Base-by-base conservation (phyloP, 2,113 vertebrate genomes). In the Equus przewalskii region DNA sequence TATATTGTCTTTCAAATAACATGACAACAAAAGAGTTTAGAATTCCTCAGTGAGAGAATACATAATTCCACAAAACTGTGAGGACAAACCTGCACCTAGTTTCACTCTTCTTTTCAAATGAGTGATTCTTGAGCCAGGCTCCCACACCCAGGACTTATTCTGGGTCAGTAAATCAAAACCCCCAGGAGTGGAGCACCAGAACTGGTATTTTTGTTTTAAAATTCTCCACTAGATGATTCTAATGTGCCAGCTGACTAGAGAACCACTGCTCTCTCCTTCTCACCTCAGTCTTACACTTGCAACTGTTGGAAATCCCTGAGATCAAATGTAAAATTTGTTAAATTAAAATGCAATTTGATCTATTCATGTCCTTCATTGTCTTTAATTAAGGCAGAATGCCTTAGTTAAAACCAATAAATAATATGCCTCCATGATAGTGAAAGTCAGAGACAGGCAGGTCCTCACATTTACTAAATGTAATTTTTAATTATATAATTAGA, bases 261-360 rank as follows among this genome's bases (percentile, higher is more conserved):
- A 92, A 73, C 10, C 1, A 3, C 33, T 56, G 14, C 3, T 62
- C 67, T 36, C 22, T 19, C 6, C 13, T 87, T 22, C 15, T 89
- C 9, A 41, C 11, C 12, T 49, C 16, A 91, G 5, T 16, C 9
- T 76, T 26, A 46, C 26, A 13, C 18, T 83, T 72, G 9, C 19
- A 67, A 4, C 15, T 33, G 28, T 16, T 72, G 33, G 51, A 10
- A 90, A 80, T 73, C 36, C 16, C 75, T 84, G 19, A 54, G 51
- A 28, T 7, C 62, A 96, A 87, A 90, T 10, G 4, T 33, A 78
- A 75, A 64, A 15, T 64, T 90, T 82, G 9, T 46, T 82, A 76
- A 87, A 80, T 89, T 84, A 51, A 96, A 95, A 95, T 56, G 9
- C 1, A 76, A 5, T 51, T 92, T 62, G 36, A 78, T 95, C 75